These are phyloP conservation scores for Microctenopoma steveboyesi DNA, from an alignment of 2,797 vertebrate species.

Conservation along the genomic window DNA sequence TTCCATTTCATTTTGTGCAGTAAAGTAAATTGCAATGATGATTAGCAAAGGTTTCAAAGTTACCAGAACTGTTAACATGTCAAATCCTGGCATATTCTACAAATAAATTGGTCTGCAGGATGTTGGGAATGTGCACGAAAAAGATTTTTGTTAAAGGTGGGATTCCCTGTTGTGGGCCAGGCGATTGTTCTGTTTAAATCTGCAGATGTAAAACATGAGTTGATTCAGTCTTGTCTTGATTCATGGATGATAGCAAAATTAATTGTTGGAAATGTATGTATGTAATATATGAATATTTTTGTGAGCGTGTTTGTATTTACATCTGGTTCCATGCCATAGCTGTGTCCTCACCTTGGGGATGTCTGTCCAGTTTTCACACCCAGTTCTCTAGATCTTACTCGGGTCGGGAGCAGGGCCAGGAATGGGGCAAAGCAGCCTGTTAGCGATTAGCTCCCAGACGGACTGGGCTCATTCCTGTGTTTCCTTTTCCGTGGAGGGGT, in stretches of 20 bases:
- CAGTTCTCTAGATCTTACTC: conserved; percentile 39
- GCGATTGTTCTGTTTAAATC: conserved; percentile 3
- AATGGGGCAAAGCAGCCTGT: conserved; percentile 41
- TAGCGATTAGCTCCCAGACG: conserved; percentile 66
- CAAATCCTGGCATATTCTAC: neutral
- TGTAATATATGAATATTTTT: neutral
- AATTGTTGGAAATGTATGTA: neutral
- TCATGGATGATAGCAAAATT: neutral
- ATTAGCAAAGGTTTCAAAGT: neutral
- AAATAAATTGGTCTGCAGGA: neutral
- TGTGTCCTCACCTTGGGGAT: neutral
- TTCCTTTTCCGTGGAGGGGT: conserved; percentile 62
- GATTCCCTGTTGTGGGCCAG: conserved; percentile 5
- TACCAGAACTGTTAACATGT: neutral
- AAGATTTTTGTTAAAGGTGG: conserved; percentile 12
- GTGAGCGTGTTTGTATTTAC: conserved; percentile 4
- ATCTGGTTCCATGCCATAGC: neutral
- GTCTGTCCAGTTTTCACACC: conserved; percentile 35
- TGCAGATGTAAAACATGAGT: conserved; percentile 18
- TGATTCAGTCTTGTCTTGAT: neutral
- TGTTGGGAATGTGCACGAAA: conserved; percentile 1
- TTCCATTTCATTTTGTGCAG: neutral
- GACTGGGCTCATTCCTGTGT: conserved; percentile 70
- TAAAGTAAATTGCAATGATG: neutral
- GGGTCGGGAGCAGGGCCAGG: conserved; percentile 38